Evolutionary conservation across 1,140 invertebrate genomes (phyloP), one percentile per base, ranked within the genome.

Genomic region (Drosophila miranda): DNA sequence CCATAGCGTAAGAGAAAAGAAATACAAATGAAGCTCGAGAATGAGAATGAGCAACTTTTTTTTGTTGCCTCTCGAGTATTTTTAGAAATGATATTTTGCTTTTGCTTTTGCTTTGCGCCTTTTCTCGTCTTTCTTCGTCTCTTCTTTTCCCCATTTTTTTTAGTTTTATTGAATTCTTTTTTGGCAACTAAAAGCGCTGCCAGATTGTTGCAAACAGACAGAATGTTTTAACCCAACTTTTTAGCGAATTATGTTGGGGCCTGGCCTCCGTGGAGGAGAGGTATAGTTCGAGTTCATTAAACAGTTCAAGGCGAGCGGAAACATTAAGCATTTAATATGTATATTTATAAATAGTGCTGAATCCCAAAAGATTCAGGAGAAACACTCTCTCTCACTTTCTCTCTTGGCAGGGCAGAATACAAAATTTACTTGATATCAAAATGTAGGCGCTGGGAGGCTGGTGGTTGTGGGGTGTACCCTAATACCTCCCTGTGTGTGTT

Each of bases 281-380:
- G 23, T 5, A 26, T 4, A 26, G 23, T 26, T 26, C 4, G 66
- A 78, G 82, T 87, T 86, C 82, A 86, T 82, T 74, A 45, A 78
- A 81, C 82, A 73, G 82, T 87, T 87, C 82, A 87, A 87, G 82
- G 82, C 82, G 45, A 87, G 48, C 82, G 82, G 75, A 87, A 87
- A 87, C 82, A 87, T 87, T 81, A 75, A 58, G 81, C 64, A 56
- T 56, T 75, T 45, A 38, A 38, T 38, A 38, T 38, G 34, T 49
- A 53, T 71, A 42, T 59, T 54, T 87, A 87, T 72, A 86, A 87
- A 86, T 75, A 78, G 74, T 86, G 50, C 55, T 21, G 63, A 66
- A 50, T 63, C 48, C 43, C 49, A 21, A 57, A 61, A 42, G 23
- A 68, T 42, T 67, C 38, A 50, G 14, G 69, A 81, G 80, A 75